Conservation (phyloP, 2,113 vertebrate genomes). For the Noctilio leporinus region DNA sequence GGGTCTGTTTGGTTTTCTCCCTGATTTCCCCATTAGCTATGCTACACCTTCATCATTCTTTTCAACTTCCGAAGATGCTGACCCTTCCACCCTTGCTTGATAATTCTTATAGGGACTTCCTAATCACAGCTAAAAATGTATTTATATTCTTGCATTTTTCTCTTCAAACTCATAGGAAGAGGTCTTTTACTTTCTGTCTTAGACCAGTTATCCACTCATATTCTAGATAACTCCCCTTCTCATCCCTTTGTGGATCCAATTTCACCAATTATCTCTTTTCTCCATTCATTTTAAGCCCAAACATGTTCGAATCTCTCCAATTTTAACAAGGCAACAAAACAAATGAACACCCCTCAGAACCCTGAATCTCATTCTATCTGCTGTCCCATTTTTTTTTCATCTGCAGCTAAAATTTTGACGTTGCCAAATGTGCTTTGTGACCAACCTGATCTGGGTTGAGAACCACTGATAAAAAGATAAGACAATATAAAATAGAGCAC, state of each 20-base stretch:
- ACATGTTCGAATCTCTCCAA: not conserved
- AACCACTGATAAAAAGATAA: not conserved
- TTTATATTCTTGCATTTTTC: not conserved
- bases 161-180: not conserved
- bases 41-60: not conserved
- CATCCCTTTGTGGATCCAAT: not conserved
- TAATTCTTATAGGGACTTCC: not conserved
- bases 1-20: not conserved
- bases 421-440: not conserved
- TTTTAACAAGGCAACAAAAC: not conserved
- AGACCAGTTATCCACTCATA: not conserved
- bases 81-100: not conserved
- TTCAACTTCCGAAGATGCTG: not conserved
- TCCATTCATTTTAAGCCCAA: not conserved
- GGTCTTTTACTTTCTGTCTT: not conserved
- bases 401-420: not conserved
- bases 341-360: not conserved
- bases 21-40: not conserved
- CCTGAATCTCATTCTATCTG: not conserved
- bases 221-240: not conserved
- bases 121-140: not conserved
- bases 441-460: not conserved
- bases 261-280: not conserved
- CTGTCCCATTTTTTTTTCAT: not conserved
- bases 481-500: not conserved